Evolutionary conservation across 2,797 vertebrate species (phyloP).

Genomic region (Crenichthys baileyi): DNA sequence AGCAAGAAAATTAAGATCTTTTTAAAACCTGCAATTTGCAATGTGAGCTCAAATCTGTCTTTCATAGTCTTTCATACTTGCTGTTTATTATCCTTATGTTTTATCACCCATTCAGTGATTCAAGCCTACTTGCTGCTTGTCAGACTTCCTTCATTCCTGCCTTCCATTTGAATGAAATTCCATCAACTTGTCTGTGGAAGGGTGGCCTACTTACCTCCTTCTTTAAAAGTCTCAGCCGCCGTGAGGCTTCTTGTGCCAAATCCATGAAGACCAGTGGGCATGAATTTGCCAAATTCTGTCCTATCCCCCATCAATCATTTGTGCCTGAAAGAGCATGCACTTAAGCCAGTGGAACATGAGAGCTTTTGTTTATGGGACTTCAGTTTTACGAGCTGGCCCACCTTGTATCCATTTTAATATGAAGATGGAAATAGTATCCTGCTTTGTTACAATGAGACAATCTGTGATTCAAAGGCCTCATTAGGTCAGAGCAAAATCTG

Average conservation of each 20-base stretch:
- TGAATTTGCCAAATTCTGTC: conserved; percentile 56
- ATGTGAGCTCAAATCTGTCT: neutral
- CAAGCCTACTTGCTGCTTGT: neutral
- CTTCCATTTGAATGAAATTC: conserved; percentile 26
- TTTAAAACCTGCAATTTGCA: neutral
- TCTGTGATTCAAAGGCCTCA: conserved; percentile 41
- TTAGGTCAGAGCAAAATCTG: conserved; percentile 36
- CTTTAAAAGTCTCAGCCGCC: conserved; percentile 37
- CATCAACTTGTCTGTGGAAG: conserved; percentile 35
- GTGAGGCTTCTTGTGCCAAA: conserved; percentile 55
- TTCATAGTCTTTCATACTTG: neutral
- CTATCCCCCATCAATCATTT: conserved; percentile 25
- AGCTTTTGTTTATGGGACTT: conserved; percentile 25
- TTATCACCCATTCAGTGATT: neutral
- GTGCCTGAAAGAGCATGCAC: conserved; percentile 46
- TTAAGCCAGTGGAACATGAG: conserved; percentile 29
- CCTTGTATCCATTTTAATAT: conserved; percentile 61
- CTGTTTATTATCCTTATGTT: neutral
- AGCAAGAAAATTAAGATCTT: neutral
- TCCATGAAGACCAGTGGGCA: conserved; percentile 32
- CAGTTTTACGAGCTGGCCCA: conserved; percentile 22
- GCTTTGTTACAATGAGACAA: conserved; percentile 22
- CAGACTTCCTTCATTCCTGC: conserved; percentile 4
- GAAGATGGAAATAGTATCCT: conserved; percentile 20
- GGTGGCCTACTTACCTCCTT: conserved; percentile 68